Base-by-base conservation (phyloP, 2,113 vertebrate species). In the Paratilapia polleni region DNA sequence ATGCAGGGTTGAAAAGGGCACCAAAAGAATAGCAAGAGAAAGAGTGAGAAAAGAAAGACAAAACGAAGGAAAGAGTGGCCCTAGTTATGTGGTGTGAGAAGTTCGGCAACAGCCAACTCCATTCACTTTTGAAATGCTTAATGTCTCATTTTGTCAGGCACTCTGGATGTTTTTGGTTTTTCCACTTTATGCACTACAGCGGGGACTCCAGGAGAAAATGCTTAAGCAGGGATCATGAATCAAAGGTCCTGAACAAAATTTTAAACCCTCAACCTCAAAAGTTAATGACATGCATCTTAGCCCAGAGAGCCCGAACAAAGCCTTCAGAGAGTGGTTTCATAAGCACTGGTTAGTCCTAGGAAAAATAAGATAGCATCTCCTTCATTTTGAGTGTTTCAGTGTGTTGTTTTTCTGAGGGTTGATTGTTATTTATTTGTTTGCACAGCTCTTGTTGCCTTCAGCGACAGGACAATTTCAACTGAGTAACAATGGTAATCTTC, bases 181-280 rank as follows among this genome's bases (percentile, higher is more conserved):
- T 84, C 79, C 2, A 24, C 84, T 80, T 62, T 80, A 75, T 86
- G 86, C 81, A 17, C 49, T 54, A 56, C 56, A 41, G 74, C 2
- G 0, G 74, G 62, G 74, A 73, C 83, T 78, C 14, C 0, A 8
- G 36, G 81, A 76, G 56, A 78, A 64, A 28, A 77, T 2, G 17
- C 63, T 47, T 12, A 19, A 73, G 56, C 73, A 34, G 34, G 56
- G 77, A 78, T 90, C 81, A 77, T 57, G 84, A 88, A 79, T 90
- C 82, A 88, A 86, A 85, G 82, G 41, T 81, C 88, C 56, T 38
- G 77, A 87, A 77, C 77, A 56, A 64, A 62, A 66, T 85, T 75
- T 91, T 58, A 83, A 88, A 89, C 81, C 87, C 85, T 76, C 76
- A 70, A 83, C 88, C 89, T 88, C 86, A 90, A 81, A 86, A 87